phyloP scores from a whole-genome alignment of 2,888 invertebrate genomes.

The Cryptus armator region DNA sequence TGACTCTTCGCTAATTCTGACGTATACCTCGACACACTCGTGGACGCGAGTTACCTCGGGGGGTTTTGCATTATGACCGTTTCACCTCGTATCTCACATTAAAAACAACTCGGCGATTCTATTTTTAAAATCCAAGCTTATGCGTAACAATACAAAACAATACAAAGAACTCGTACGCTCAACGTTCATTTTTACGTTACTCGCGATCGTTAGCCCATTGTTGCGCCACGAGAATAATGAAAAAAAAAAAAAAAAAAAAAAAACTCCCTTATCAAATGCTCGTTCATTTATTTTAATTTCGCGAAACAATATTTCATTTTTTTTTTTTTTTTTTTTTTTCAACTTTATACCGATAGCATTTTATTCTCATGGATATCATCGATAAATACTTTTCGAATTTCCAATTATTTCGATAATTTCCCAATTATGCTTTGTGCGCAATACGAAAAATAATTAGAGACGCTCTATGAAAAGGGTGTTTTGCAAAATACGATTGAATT shows the following conservation, averaged over 20 bases:
- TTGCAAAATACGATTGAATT: too few relatives aligned
- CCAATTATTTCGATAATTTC: neutral
- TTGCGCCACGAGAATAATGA: neutral
- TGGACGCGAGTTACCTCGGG: slow-evolving; percentile 4
- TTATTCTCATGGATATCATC: neutral
- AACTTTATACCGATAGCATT: neutral
- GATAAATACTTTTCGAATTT: neutral
- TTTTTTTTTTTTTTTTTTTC: neutral
- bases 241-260: neutral
- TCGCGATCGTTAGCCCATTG: neutral
- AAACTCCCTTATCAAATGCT: neutral
- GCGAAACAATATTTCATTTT: neutral
- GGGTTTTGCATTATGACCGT: neutral
- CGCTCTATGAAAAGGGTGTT: too few relatives aligned
- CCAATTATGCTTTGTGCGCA: neutral
- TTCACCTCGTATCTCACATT: neutral
- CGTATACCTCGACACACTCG: slow-evolving; percentile 28
- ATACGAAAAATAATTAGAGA: neutral
- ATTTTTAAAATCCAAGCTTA: slow-evolving; percentile 4
- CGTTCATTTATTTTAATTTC: neutral
- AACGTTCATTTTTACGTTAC: slow-evolving; percentile 9
- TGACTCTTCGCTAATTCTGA: slow-evolving; percentile 67
- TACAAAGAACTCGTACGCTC: slow-evolving; percentile 21
- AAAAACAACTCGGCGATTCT: slow-evolving; percentile 21
- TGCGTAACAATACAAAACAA: slow-evolving; percentile 7